phyloP scores from a whole-genome alignment of 2,797 vertebrate species.

The Malacoctenus gilli region DNA sequence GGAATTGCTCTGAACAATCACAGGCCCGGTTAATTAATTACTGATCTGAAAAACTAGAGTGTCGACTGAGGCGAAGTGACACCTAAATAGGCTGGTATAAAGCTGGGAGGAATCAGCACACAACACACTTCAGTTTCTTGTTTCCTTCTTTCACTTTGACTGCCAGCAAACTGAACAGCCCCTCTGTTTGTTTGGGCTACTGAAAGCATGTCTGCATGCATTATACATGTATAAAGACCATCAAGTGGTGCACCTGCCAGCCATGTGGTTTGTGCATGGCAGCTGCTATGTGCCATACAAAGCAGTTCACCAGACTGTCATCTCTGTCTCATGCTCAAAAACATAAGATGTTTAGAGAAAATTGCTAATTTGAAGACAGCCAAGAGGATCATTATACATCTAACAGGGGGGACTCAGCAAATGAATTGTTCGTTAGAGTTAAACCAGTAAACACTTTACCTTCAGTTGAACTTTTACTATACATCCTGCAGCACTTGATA shows the following conservation, averaged over 20 bases:
- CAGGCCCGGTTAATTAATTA: too few species aligned
- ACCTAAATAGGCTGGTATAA: too few species aligned
- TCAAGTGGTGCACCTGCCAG: conserved; percentile 54
- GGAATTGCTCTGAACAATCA: too few species aligned
- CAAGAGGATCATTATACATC: too few species aligned
- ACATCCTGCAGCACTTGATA: conserved; percentile 6
- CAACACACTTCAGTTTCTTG: too few species aligned
- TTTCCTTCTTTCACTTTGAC: too few species aligned
- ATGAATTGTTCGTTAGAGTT: too few species aligned
- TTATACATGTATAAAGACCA: conserved; percentile 41
- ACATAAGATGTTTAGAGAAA: not conserved
- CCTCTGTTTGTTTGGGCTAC: conserved; percentile 5
- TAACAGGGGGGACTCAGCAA: too few species aligned
- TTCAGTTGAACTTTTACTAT: not conserved
- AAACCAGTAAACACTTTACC: not conserved
- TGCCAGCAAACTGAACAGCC: conserved; percentile 7
- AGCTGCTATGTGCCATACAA: conserved; percentile 45
- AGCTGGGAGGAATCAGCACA: too few species aligned
- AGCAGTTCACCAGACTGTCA: conserved; percentile 14
- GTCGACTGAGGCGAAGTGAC: too few species aligned
- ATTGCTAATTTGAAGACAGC: not conserved
- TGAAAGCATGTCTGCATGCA: conserved; percentile 35
- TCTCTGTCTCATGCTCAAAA: too few species aligned
- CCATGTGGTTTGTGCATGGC: conserved; percentile 20
- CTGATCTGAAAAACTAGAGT: too few species aligned